These are phyloP conservation scores for Lissonota sp. DNA, from an alignment of 2,888 invertebrate species.

Conservation along the genomic window DNA sequence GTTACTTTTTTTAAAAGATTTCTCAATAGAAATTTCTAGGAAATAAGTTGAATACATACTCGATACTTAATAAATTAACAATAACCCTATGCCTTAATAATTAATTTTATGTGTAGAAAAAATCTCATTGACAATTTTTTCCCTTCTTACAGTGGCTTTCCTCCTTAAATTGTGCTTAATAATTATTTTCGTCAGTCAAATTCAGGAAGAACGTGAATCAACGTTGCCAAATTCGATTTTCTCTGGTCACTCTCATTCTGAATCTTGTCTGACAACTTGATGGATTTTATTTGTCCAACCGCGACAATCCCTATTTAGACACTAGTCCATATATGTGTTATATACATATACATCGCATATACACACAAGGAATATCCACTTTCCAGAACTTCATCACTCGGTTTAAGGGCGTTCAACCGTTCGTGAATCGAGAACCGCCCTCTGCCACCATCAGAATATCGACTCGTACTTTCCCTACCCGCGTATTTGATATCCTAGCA, in stretches of 20 bases:
- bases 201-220: conserved; percentile 30
- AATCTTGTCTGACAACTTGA: conserved; percentile 75
- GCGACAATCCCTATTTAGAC: conserved; percentile 72
- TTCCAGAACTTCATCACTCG: conserved; percentile 61
- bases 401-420: conserved; percentile 56
- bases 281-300: conserved; percentile 81
- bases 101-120: too few relatives aligned
- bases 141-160: too few relatives aligned
- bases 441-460: neutral
- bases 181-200: neutral
- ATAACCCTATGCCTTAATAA: too few relatives aligned
- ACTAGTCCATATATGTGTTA: conserved; percentile 47
- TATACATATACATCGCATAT: conserved; percentile 3
- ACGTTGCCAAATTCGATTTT: conserved; percentile 13
- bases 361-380: conserved; percentile 58
- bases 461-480: conserved; percentile 61
- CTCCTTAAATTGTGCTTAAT: too few relatives aligned
- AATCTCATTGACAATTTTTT: too few relatives aligned
- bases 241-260: conserved; percentile 28
- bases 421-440: conserved; percentile 32
- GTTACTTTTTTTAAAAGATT: too few relatives aligned
- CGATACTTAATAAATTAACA: too few relatives aligned
- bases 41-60: too few relatives aligned
- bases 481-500: conserved; percentile 80
- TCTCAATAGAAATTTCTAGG: too few relatives aligned